These are phyloP conservation scores for Amphiduros pacificus DNA, from an alignment of 2,888 invertebrate species.

Conservation along the genomic window DNA sequence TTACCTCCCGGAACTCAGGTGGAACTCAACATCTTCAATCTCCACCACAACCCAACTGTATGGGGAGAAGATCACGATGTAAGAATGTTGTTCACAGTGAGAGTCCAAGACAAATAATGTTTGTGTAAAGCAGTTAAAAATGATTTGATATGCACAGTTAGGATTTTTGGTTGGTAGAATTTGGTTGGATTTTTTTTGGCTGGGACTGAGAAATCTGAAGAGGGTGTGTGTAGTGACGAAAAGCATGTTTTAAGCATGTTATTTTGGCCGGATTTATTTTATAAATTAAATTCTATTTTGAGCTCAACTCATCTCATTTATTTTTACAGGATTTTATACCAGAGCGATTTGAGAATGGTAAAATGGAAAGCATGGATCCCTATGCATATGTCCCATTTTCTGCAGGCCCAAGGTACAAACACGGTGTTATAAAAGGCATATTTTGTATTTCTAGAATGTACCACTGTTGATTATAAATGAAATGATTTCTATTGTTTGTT, in stretches of 20 bases:
- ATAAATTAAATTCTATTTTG: not conserved
- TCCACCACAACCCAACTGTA: conserved; percentile 43
- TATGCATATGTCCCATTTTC: conserved; percentile 44
- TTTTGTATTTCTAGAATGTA: not conserved
- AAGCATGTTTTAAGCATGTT: no score
- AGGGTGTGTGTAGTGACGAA: no score
- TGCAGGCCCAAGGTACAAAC: conserved; percentile 46
- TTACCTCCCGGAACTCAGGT: conserved; percentile 38
- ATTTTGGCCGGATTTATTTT: no score
- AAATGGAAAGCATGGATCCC: conserved; percentile 32
- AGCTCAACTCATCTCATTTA: not conserved
- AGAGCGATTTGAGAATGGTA: conserved; percentile 37
- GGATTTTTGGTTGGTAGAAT: no score
- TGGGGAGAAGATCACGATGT: no score
- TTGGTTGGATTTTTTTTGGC: no score
- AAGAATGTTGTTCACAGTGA: not conserved
- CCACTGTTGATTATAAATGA: not conserved
- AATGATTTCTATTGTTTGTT: not conserved
- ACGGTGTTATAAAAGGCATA: no score
- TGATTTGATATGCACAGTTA: not conserved
- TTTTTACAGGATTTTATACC: conserved; percentile 32
- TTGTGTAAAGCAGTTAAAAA: not conserved
- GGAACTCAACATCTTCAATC: conserved; percentile 38
- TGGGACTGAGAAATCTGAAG: no score
- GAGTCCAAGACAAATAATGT: not conserved